Conservation (phyloP, 2,797 vertebrate genomes). For the Ceryle rudis region DNA sequence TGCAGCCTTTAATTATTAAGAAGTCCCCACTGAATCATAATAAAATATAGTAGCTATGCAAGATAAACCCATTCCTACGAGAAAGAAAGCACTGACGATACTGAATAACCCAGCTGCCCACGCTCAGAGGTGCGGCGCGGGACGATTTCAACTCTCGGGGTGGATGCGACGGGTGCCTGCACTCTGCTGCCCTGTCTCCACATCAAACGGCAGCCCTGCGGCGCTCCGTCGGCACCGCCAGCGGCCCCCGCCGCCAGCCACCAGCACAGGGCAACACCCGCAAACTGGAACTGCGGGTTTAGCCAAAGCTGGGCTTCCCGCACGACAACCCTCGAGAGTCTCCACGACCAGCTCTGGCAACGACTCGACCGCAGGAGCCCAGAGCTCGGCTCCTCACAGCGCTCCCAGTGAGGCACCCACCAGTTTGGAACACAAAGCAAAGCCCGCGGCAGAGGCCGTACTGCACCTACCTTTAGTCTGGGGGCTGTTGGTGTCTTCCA, state of each 20-base stretch:
- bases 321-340: neutral
- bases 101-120: neutral
- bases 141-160: neutral
- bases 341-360: neutral
- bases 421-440: neutral
- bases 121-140: neutral
- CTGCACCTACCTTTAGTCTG: conserved; percentile 85
- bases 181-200: neutral
- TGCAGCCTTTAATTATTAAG: neutral
- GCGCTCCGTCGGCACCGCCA: no score
- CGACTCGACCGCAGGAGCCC: neutral
- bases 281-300: neutral
- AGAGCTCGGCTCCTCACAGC: neutral
- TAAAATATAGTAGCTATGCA: neutral
- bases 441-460: neutral
- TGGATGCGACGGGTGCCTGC: neutral
- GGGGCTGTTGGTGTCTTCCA: conserved; percentile 95
- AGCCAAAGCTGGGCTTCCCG: neutral
- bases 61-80: neutral
- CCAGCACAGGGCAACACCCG: no score
- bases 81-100: neutral
- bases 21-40: neutral
- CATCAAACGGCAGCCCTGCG: neutral
- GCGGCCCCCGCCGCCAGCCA: no score
- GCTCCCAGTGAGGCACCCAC: rapidly evolving